Evolutionary conservation across 23 tunicate genomes (phyloP).

Genomic region (Ascidia mentula): DNA sequence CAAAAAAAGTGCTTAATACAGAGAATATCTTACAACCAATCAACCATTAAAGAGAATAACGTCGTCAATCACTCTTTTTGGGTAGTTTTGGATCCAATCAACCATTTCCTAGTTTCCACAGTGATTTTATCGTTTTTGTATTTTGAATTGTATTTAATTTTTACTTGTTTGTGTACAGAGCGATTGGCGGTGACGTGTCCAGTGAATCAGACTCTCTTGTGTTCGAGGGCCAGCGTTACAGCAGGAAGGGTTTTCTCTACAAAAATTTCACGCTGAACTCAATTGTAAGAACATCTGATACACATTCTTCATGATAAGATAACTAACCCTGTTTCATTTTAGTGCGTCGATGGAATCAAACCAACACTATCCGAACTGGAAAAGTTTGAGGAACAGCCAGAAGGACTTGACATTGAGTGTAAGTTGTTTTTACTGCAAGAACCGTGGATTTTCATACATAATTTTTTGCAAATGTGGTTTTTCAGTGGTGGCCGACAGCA

Average conservation of each 20-base stretch:
- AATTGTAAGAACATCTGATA: slow-evolving; percentile 73
- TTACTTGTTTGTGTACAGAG: background rate
- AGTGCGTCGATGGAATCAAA: slow-evolving; percentile 94
- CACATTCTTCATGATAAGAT: background rate
- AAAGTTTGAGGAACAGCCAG: slow-evolving; percentile 96
- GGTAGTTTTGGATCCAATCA: too few relatives aligned
- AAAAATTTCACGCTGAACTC: slow-evolving; percentile 87
- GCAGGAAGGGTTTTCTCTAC: slow-evolving; percentile 81
- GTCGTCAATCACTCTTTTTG: too few relatives aligned
- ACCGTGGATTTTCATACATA: too few relatives aligned
- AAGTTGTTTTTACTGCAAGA: slow-evolving; percentile 14
- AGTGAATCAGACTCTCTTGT: slow-evolving; percentile 81
- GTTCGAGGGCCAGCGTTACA: slow-evolving; percentile 84
- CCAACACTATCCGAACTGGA: slow-evolving; percentile 96
- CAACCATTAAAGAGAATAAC: too few relatives aligned
- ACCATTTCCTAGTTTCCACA: too few relatives aligned
- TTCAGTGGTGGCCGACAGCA: slow-evolving; percentile 64
- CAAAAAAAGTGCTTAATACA: too few relatives aligned
- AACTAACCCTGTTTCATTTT: background rate
- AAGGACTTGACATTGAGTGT: slow-evolving; percentile 87
- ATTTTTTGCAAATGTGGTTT: too few relatives aligned
- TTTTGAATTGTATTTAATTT: too few relatives aligned
- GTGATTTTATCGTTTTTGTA: too few relatives aligned
- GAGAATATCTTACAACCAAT: too few relatives aligned
- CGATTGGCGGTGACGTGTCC: slow-evolving; percentile 55